Evolutionary conservation across 2,113 vertebrate species (phyloP).

Genomic region (Heterotis niloticus): DNA sequence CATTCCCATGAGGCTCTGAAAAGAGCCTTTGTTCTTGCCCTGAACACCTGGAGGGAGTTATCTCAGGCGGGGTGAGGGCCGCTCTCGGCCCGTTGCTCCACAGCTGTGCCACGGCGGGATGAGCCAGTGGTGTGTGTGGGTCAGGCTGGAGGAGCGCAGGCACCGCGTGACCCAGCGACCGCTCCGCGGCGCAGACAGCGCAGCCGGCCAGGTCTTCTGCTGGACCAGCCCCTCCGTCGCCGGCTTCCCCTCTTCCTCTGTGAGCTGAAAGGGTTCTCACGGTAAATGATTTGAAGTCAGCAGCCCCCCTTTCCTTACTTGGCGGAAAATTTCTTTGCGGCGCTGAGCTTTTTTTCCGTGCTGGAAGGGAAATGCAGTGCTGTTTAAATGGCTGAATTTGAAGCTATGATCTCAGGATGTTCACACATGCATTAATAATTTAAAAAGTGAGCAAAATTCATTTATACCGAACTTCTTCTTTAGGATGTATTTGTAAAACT

Average conservation of each 20-base stretch:
- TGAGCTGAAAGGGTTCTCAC: neutral
- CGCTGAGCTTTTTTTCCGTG: too few species aligned
- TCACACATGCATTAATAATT: too few species aligned
- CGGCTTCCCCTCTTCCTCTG: neutral
- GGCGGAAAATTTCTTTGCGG: too few species aligned
- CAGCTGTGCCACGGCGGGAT: conserved; percentile 31
- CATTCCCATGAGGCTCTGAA: conserved; percentile 76
- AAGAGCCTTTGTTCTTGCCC: conserved; percentile 81
- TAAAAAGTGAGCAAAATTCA: too few species aligned
- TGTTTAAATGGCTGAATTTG: too few species aligned
- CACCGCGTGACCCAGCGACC: too few species aligned
- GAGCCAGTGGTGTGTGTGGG: conserved; percentile 22
- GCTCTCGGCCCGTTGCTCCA: neutral
- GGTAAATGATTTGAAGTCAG: neutral
- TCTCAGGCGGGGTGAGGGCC: conserved; percentile 44
- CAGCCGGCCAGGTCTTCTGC: neutral
- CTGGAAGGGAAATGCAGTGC: too few species aligned
- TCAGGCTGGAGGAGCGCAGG: neutral
- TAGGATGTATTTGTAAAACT: too few species aligned
- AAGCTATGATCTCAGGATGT: too few species aligned
- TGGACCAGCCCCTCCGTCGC: neutral
- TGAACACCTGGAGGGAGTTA: conserved; percentile 83
- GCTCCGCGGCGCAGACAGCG: too few species aligned
- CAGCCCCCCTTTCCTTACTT: too few species aligned
- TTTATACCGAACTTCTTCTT: too few species aligned